Evolutionary conservation across 1,140 invertebrate genomes (phyloP).

Genomic region (Bombus impatiens): DNA sequence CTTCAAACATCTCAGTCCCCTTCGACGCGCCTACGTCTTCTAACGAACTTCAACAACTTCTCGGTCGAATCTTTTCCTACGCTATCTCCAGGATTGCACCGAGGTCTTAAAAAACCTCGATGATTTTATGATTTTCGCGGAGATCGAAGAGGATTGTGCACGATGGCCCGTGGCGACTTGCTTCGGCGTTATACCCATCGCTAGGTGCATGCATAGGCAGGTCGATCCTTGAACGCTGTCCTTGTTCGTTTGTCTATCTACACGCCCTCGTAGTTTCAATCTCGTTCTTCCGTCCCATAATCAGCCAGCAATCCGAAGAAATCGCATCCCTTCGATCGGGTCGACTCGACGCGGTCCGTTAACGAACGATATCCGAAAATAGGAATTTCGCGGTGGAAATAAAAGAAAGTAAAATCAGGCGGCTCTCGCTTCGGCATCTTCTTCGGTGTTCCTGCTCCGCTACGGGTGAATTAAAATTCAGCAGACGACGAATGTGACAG

Average conservation of each 20-base stretch:
- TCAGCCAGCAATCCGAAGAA: not conserved
- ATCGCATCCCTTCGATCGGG: not conserved
- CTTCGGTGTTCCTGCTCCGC: not conserved
- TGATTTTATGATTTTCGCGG: too few relatives aligned
- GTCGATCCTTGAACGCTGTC: conserved; percentile 22
- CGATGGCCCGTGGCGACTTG: too few relatives aligned
- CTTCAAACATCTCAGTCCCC: not conserved
- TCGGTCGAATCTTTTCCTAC: too few relatives aligned
- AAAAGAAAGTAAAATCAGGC: not conserved
- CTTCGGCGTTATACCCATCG: not conserved
- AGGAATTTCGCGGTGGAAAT: not conserved
- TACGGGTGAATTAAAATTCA: not conserved
- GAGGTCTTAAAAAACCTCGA: too few relatives aligned
- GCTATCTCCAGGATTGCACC: too few relatives aligned
- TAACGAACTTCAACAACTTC: too few relatives aligned
- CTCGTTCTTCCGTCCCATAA: conserved; percentile 15
- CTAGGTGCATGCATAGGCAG: not conserved
- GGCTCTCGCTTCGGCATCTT: too few relatives aligned
- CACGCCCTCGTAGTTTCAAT: conserved; percentile 2
- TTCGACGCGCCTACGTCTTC: not conserved
- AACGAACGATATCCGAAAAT: not conserved
- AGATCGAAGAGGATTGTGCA: too few relatives aligned
- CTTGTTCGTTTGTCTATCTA: conserved; percentile 23
- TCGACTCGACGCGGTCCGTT: not conserved
- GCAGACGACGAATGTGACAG: not conserved